Evolutionary conservation across 1,140 invertebrate genomes (phyloP).

Genomic region (Drosophila guanche): DNA sequence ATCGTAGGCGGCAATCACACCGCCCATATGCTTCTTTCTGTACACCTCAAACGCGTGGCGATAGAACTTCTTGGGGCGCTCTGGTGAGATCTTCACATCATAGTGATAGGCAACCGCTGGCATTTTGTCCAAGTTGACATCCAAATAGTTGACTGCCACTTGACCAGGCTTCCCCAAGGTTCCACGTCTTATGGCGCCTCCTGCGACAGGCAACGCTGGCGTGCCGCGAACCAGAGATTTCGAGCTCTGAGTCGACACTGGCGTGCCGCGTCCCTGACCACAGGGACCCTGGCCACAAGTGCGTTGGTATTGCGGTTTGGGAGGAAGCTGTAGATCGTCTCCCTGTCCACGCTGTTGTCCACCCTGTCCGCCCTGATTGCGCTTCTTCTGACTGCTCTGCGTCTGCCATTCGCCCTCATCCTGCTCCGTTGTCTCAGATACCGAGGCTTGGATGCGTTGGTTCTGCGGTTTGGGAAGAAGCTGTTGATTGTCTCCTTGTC

Average conservation of each 20-base stretch:
- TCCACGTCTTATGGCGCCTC: conserved; percentile 71
- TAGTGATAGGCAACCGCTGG: conserved; percentile 84
- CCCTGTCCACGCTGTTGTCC: conserved; percentile 1
- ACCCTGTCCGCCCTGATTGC: conserved; percentile 4
- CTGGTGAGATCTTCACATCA: conserved; percentile 85
- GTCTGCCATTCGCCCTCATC: conserved; percentile 2
- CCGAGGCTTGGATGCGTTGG: background rate
- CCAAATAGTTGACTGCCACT: conserved; percentile 86
- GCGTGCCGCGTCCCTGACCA: background rate
- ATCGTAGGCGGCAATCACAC: conserved; percentile 88
- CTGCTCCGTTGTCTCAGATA: conserved; percentile 10
- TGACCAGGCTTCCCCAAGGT: conserved; percentile 82
- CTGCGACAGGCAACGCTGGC: conserved; percentile 1
- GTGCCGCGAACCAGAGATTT: background rate
- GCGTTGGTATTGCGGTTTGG: too few relatives aligned
- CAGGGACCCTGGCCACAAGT: background rate
- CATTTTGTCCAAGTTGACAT: conserved; percentile 84
- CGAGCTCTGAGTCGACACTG: too few relatives aligned
- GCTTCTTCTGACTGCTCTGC: conserved; percentile 10
- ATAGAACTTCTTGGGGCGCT: conserved; percentile 84
- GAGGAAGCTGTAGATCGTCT: too few relatives aligned
- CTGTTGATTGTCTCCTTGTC: background rate
- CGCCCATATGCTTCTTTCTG: conserved; percentile 53
- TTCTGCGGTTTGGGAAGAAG: too few relatives aligned
- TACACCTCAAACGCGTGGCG: conserved; percentile 71